A percentile compares a stretch with the other conserved stretches of the same genome.
phyloP scores from a whole-genome alignment of 2,888 invertebrate genomes.

The Eledona agricola region DNA sequence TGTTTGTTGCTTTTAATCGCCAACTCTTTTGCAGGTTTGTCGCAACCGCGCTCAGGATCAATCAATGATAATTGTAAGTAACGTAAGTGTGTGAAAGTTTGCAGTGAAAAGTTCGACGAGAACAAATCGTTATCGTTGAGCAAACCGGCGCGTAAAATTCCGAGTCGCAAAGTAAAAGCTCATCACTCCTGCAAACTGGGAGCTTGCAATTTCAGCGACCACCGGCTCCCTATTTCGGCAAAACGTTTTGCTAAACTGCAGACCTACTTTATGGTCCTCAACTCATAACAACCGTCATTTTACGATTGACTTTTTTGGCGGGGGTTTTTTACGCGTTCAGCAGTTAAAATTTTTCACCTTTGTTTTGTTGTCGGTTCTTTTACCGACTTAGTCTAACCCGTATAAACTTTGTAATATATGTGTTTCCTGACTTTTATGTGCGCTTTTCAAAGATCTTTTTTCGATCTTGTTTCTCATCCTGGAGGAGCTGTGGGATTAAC shows the following conservation, averaged over 20 bases:
- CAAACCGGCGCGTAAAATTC: no score
- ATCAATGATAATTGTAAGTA: no score
- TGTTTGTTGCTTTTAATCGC: no score
- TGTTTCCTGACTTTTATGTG: constrained; percentile 60
- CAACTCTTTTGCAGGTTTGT: no score
- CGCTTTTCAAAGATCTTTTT: constrained; percentile 41
- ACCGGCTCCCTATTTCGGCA: constrained; percentile 6
- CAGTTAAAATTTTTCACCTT: constrained; percentile 61
- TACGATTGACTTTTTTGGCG: constrained; percentile 51
- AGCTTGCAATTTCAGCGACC: no score
- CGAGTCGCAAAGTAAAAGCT: no score
- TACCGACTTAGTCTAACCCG: constrained; percentile 58
- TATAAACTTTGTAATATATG: constrained; percentile 64
- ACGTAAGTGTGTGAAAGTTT: no score
- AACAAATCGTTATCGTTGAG: no score
- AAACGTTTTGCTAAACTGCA: constrained; percentile 19
- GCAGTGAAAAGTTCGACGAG: no score
- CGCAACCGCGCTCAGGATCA: no score
- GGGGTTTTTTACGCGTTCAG: constrained; percentile 54
- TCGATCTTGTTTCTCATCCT: constrained; percentile 46
- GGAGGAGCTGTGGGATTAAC: constrained; percentile 32
- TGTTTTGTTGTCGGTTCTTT: constrained; percentile 61
- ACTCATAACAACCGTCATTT: constrained; percentile 55
- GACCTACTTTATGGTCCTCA: constrained; percentile 33
- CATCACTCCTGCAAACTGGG: no score